phyloP scores from a whole-genome alignment of 64 coral and sea anemone species.

The Acropora yongei region DNA sequence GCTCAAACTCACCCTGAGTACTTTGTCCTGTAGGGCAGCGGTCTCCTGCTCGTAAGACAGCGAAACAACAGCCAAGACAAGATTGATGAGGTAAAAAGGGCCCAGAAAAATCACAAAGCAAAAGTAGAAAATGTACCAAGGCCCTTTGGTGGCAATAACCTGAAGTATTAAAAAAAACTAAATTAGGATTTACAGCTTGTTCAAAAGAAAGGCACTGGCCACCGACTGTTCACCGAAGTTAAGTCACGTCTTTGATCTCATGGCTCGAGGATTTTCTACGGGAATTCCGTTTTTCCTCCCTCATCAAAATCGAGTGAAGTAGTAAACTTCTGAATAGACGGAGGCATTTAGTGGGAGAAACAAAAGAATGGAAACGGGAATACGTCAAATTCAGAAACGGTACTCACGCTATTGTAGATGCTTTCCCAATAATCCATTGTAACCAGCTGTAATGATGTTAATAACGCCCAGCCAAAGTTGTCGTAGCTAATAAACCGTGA shows the following conservation, averaged over 20 bases:
- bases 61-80: slow-evolving; percentile 94
- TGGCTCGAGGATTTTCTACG: too few species aligned
- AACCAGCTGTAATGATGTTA: slow-evolving; percentile 86
- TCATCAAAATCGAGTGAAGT: not conserved
- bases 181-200: too few species aligned
- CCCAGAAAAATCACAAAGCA: slow-evolving; percentile 92
- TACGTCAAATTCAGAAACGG: too few species aligned
- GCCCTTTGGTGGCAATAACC: slow-evolving; percentile 88
- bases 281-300: not conserved
- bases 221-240: too few species aligned
- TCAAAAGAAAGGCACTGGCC: too few species aligned
- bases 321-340: too few species aligned
- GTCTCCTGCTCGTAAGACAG: slow-evolving; percentile 95
- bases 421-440: slow-evolving; percentile 98
- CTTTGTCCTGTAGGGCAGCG: slow-evolving; percentile 80
- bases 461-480: slow-evolving; percentile 76
- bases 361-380: not conserved
- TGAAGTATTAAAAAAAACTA: not conserved
- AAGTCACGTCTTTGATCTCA: too few species aligned
- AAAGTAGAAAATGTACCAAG: slow-evolving; percentile 89
- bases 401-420: slow-evolving; percentile 91
- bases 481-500: slow-evolving; percentile 90
- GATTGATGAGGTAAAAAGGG: slow-evolving; percentile 94
- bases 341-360: too few species aligned
- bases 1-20: slow-evolving; percentile 56